Evolutionary conservation across 2,113 vertebrate genomes (phyloP).

Genomic region (Gymnocephalus cernua): DNA sequence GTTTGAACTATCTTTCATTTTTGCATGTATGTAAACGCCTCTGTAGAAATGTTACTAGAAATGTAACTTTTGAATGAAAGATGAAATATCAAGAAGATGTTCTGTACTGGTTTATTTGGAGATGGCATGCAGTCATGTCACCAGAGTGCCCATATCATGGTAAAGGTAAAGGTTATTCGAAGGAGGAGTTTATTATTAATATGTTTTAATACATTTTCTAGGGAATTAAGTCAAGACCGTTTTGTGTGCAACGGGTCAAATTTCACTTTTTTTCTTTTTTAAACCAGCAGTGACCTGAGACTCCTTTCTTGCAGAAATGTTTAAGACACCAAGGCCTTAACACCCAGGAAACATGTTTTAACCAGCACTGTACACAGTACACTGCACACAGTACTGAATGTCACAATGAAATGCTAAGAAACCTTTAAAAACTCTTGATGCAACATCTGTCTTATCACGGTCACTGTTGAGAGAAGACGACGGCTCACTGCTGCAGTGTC

Average conservation of each 20-base stretch:
- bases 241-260: not conserved
- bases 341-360: not conserved
- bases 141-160: conserved; percentile 12
- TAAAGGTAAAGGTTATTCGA: not conserved
- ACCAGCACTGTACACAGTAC: not conserved
- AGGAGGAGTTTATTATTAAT: not conserved
- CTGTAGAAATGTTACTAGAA: conserved; percentile 21
- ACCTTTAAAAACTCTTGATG: not conserved
- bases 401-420: conserved; percentile 8
- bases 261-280: not conserved
- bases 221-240: not conserved
- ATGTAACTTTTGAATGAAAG: conserved; percentile 8
- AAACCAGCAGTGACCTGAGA: conserved; percentile 5
- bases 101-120: conserved; percentile 12
- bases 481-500: too few species aligned
- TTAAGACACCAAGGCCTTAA: not conserved
- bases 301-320: not conserved
- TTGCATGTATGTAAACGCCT: conserved; percentile 38
- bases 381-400: not conserved
- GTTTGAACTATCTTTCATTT: not conserved
- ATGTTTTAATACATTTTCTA: not conserved
- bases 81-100: not conserved
- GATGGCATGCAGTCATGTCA: not conserved
- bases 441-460: not conserved
- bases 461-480: too few species aligned